Base-by-base conservation (phyloP, 2,113 vertebrate genomes). In the Spea bombifrons region DNA sequence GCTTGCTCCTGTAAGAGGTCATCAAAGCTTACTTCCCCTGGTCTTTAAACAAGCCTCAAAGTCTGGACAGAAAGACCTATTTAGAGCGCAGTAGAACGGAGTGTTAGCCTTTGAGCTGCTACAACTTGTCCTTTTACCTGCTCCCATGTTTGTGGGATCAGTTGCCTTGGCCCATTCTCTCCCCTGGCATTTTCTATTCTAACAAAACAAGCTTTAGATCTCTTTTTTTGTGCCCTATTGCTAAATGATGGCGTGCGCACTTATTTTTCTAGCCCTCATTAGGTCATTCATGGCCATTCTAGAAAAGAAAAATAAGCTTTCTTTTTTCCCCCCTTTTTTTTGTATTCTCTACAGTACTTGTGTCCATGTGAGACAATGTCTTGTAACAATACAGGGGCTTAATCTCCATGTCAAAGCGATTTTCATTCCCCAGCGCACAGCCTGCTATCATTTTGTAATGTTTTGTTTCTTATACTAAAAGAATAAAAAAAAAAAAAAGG, bases 341-440 rank as follows among this genome's bases (percentile, higher is more conserved):
- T 84, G 75, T 86, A 88, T 87, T 87, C 89, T 87, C 89, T 91
- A 89, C 90, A 92, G 90, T 90, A 85, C 90, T 92, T 94, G 93
- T 90, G 91, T 93, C 94, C 94, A 92, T 93, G 93, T 92, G 94
- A 95, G 95, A 98, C 95, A 96, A 96, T 96, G 94, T 97, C 94
- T 96, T 95, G 93, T 94, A 95, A 98, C 95, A 97, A 96, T 96
- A 90, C 94, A 87, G 87, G 86, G 90, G 94, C 90, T 94, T 98
- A 97, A 98, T 98, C 96, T 98, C 95, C 92, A 94, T 96, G 95
- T 97, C 96, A 97, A 97, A 97, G 95, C 95, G 90, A 94, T 96
- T 97, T 97, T 96, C 94, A 96, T 94, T 92, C 96, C 94, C 92
- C 93, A 91, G 91, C 88, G 92, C 94, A 92, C 94, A 95, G 93